Conservation (phyloP, 2,113 vertebrate genomes). For the Chunga burmeisteri region DNA sequence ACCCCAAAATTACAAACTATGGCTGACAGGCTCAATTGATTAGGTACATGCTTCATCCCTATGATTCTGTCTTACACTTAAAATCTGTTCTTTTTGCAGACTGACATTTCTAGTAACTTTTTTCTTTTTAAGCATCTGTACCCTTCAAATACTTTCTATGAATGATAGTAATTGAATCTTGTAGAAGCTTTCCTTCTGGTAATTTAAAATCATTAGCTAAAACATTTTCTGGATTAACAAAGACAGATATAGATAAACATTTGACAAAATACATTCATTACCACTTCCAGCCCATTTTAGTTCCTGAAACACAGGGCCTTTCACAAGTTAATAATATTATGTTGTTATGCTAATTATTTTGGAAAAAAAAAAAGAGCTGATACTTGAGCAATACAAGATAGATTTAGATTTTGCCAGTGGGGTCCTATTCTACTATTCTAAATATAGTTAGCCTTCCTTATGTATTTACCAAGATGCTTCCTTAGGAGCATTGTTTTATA, state of each 20-base stretch:
- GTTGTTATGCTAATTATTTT: neutral
- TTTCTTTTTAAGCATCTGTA: neutral
- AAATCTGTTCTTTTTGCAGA: neutral
- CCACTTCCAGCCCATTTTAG: neutral
- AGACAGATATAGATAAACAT: neutral
- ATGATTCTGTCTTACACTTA: neutral
- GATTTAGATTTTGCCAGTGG: neutral
- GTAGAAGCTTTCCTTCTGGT: neutral
- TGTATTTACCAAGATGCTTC: neutral
- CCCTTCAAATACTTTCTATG: neutral
- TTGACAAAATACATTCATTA: neutral
- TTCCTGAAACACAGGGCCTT: neutral
- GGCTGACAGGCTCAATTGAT: neutral
- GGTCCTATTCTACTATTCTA: neutral
- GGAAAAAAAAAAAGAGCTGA: neutral
- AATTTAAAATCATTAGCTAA: neutral
- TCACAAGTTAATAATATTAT: neutral
- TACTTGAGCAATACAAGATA: accelerated
- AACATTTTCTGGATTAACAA: neutral
- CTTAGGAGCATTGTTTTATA: neutral
- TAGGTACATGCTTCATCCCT: neutral
- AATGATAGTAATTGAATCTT: neutral
- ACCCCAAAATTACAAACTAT: neutral
- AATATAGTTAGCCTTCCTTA: neutral
- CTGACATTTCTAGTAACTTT: neutral